Evolutionary conservation across 1,140 invertebrate species (phyloP).

Genomic region (Coptotermes formosanus): DNA sequence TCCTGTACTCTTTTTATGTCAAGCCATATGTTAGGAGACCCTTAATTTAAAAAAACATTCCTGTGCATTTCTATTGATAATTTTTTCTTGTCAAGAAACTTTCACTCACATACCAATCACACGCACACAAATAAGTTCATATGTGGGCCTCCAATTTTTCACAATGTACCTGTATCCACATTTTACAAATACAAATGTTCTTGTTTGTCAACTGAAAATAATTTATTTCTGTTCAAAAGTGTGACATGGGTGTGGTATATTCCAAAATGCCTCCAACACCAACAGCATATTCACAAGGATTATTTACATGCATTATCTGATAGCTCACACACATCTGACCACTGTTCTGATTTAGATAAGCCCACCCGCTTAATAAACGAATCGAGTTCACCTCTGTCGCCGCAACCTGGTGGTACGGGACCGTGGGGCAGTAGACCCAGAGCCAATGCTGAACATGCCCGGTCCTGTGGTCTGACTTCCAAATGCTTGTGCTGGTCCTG

Average conservation of each 20-base stretch:
- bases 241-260: neutral
- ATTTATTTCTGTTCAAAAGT: neutral
- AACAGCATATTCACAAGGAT: neutral
- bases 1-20: too few relatives aligned
- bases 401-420: constrained; percentile 42
- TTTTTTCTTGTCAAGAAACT: too few relatives aligned
- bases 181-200: neutral
- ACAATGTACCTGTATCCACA: neutral
- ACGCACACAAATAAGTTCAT: too few relatives aligned
- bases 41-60: too few relatives aligned
- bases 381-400: constrained; percentile 46
- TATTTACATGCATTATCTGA: neutral
- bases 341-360: neutral
- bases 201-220: neutral
- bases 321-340: neutral
- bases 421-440: constrained; percentile 47
- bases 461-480: neutral
- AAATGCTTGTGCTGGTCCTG: neutral
- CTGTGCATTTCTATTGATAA: too few relatives aligned
- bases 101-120: too few relatives aligned
- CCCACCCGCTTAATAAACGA: neutral
- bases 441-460: constrained; percentile 51
- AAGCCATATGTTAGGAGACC: too few relatives aligned
- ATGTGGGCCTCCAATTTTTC: too few relatives aligned
- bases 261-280: neutral